Base-by-base conservation (phyloP, 92 coral and sea anemone genomes). In the Epizoanthus ramosus region DNA sequence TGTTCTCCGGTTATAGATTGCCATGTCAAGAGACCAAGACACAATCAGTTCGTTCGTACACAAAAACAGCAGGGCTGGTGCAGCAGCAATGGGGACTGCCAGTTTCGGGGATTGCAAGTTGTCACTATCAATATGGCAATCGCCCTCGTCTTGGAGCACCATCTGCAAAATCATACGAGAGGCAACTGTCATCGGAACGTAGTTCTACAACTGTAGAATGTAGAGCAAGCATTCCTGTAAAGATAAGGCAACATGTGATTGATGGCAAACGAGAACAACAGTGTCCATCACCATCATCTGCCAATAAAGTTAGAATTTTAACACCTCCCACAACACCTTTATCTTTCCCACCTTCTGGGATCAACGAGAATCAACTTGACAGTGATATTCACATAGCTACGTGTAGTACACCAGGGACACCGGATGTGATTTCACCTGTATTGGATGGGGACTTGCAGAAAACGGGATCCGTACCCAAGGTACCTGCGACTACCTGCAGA, bases 261-360 rank as follows among this genome's bases (percentile, higher is more conserved):
- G 43, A 2, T 25, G 22, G 72, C 14, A 33, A 67, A 67, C 1
- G 43, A 19, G 21, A 8, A 16, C 72, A 33, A 14, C 47, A 5
- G 12, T 9, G 13, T 33, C 28, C n/a, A 31, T 12, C 72, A 0
- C 41, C 15, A 22, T 12, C 17, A 6, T 41, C 43, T 35, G 33
- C 50, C 72, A 67, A 13, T 33, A 67, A 67, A 18, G 10, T 67
- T 15, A 31, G 5, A 9, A 18, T 33, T 13, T 41, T 67, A 41
- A 33, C 72, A 33, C 72, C 47, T 13, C 50, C 72, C 0, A 31
- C 72, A 33, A 67, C 72, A 33, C 72, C 72, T 13, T 67, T n/a
- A 12, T 67, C 47, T 28, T 14, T 33, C 3, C 16, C 72, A 6
- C 50, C 22, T 25, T 25, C 72, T 33, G 50, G 22, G 31, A 8